These are phyloP conservation scores for Distichodus sexfasciatus DNA, from an alignment of 2,797 vertebrate genomes.

Conservation along the genomic window DNA sequence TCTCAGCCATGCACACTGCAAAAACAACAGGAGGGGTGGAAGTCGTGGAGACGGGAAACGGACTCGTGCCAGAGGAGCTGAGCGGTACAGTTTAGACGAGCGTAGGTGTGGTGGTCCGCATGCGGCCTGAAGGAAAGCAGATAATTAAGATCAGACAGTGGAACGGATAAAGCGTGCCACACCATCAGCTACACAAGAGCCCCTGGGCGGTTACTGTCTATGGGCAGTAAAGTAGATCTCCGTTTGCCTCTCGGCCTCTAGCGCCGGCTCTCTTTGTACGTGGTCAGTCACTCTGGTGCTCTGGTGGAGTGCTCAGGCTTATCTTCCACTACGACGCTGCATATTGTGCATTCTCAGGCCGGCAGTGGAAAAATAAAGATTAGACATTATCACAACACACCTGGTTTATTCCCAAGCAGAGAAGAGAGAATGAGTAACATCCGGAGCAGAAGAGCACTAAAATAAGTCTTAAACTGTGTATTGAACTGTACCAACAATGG, in stretches of 20 bases:
- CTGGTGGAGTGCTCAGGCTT: not conserved
- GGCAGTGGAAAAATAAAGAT: not conserved
- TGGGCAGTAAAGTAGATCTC: conserved; percentile 19
- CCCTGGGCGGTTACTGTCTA: conserved; percentile 4
- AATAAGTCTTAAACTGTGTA: no score
- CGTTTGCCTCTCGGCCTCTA: conserved; percentile 8
- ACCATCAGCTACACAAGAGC: conserved; percentile 19
- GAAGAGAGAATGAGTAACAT: not conserved
- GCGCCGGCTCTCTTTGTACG: not conserved
- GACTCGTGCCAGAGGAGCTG: conserved; percentile 14
- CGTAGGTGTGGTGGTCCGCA: conserved; percentile 24
- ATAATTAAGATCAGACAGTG: conserved; percentile 42
- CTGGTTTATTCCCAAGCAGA: not conserved
- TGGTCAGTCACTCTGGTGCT: conserved; percentile 1
- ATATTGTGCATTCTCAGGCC: not conserved
- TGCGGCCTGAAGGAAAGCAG: conserved; percentile 32
- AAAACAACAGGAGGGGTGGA: not conserved
- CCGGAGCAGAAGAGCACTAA: no score
- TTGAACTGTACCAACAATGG: no score
- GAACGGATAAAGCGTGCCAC: conserved; percentile 30
- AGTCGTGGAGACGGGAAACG: not conserved
- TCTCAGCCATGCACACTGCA: not conserved
- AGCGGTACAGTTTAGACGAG: conserved; percentile 12
- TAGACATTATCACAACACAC: not conserved
- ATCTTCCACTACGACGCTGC: conserved; percentile 4